Evolutionary conservation across 2,113 vertebrate species (phyloP).

Genomic region (Dolichotis patagonum): DNA sequence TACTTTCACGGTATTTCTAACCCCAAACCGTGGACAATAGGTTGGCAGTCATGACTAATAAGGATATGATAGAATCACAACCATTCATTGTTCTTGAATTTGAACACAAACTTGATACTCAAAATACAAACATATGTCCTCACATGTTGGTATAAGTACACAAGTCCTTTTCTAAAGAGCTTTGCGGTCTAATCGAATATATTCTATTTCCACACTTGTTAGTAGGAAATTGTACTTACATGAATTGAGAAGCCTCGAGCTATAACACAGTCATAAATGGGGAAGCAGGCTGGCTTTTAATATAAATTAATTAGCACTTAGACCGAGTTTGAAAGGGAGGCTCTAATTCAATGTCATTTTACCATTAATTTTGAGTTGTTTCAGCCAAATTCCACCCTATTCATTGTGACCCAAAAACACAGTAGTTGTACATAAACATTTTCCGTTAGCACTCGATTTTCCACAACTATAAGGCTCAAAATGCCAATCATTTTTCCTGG

Average conservation of each 20-base stretch:
- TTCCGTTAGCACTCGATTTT: not conserved
- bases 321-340: not conserved
- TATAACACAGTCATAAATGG: not conserved
- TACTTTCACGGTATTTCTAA: not conserved
- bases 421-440: not conserved
- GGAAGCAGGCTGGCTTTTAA: not conserved
- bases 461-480: not conserved
- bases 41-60: not conserved
- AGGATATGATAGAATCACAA: not conserved
- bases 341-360: not conserved
- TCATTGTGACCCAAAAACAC: not conserved
- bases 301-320: conserved; percentile 32
- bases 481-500: not conserved
- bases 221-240: not conserved
- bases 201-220: not conserved
- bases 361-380: conserved; percentile 13
- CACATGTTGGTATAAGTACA: not conserved
- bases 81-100: not conserved
- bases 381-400: conserved; percentile 3
- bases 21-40: not conserved
- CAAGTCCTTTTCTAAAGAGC: not conserved
- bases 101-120: not conserved
- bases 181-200: not conserved
- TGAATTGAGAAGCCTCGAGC: not conserved
- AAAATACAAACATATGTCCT: not conserved